A percentile compares a stretch with the other conserved stretches of the same genome.
Evolutionary conservation across 2,113 vertebrate genomes (phyloP).

Genomic region (Protomyctophum bolini): DNA sequence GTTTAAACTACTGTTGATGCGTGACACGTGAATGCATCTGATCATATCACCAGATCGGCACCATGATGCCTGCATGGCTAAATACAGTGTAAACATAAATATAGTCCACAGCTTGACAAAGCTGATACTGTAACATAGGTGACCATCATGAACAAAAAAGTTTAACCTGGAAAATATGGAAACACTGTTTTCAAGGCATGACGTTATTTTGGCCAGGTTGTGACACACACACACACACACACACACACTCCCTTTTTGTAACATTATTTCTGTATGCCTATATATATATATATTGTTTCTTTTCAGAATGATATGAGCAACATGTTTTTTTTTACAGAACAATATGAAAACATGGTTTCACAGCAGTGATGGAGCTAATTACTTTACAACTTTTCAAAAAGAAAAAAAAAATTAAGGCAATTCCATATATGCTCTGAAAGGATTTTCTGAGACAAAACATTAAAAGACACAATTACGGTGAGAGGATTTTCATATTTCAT

Average conservation of each 20-base stretch:
- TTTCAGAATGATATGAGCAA: too few relatives aligned
- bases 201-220: neutral
- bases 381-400: neutral
- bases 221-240: neutral
- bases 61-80: neutral
- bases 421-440: neutral
- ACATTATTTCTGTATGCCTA: neutral
- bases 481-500: neutral
- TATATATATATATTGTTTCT: neutral
- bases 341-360: conserved; percentile 14
- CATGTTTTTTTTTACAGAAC: neutral
- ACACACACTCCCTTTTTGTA: conserved; percentile 38
- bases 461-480: neutral
- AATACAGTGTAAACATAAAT: neutral
- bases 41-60: neutral
- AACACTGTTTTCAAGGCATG: too few relatives aligned
- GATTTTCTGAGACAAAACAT: neutral
- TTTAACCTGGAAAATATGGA: neutral
- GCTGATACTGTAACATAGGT: neutral
- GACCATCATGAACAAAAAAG: conserved; percentile 11
- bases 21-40: neutral
- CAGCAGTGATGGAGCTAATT: neutral
- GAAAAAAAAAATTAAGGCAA: neutral
- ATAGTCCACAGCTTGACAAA: neutral
- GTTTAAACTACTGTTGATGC: neutral